These are phyloP conservation scores for Brenthis ino DNA, from an alignment of 2,888 invertebrate species.

Conservation along the genomic window DNA sequence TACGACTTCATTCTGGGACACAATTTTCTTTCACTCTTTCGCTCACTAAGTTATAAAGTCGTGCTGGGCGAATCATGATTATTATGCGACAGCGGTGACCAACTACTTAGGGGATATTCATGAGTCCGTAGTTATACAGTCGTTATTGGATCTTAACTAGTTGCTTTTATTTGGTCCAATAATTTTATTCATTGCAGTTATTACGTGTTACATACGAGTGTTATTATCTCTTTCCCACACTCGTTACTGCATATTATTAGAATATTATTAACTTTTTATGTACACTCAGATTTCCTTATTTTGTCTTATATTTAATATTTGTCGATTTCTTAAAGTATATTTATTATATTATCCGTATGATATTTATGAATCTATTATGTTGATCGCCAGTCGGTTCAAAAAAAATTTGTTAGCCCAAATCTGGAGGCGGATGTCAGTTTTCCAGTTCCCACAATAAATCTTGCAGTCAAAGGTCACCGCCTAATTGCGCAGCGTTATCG, in stretches of 20 bases:
- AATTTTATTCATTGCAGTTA: slow-evolving; percentile 42
- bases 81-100: slow-evolving; percentile 57
- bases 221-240: slow-evolving; percentile 36
- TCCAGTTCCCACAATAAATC: slow-evolving; percentile 78
- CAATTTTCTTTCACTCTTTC: slow-evolving; percentile 67
- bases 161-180: slow-evolving; percentile 42
- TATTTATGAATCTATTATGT: slow-evolving; percentile 1
- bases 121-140: slow-evolving; percentile 46
- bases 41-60: slow-evolving; percentile 67
- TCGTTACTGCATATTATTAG: slow-evolving; percentile 29
- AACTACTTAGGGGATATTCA: slow-evolving; percentile 61
- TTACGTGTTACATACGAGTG: slow-evolving; percentile 36
- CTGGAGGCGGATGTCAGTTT: slow-evolving; percentile 55
- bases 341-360: background rate
- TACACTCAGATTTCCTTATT: slow-evolving; percentile 19
- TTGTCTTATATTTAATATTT: background rate
- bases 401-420: slow-evolving; percentile 19
- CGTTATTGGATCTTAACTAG: slow-evolving; percentile 42
- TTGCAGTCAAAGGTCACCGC: slow-evolving; percentile 74
- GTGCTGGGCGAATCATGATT: slow-evolving; percentile 71
- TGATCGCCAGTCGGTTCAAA: background rate
- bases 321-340: no score
- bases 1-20: slow-evolving; percentile 58
- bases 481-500: slow-evolving; percentile 78
- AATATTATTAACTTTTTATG: slow-evolving; percentile 23